Base-by-base conservation (phyloP, 2,888 invertebrate species). In the Plebejus argus region DNA sequence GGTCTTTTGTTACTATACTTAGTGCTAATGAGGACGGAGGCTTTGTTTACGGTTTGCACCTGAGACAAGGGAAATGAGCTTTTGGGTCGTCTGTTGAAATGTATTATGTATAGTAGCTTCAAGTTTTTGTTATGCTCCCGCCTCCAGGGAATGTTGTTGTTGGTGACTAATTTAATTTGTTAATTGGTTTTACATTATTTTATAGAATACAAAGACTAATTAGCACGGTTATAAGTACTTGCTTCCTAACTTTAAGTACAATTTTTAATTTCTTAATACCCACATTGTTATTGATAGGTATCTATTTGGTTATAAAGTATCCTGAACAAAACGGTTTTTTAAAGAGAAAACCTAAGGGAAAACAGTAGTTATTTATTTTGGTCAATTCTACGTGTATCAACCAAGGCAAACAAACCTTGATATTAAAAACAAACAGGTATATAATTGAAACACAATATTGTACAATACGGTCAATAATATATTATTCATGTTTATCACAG, bases 11-110 rank as follows among this genome's bases (percentile, higher is more conserved):
- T 28, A n/a, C n/a, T n/a, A n/a, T n/a, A n/a, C n/a, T 28, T 1
- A 56, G 28, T 58, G 53, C 33, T 74, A 45, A 72, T 77, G 49
- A 58, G 71, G 20, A 20, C 77, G 20, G 56, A 39, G 35, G 15
- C 58, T 35, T 58, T 53, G 49, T 76, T 75, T 56, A 77, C 18
- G 3, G 53, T 74, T 74, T 53, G 28, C 74, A 74, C 45, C 45
- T 72, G 6, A 23, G 18, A 18, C 28, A 15, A 45, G 45, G 12
- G 45, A 45, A 45, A 71, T 71, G n/a, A n/a, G 39, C 20, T 71
- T 39, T 23, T 45, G 49, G 74, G 74, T 28, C 74, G 33, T 28
- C 72, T 74, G 53, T 45, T 72, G 35, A 71, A 72, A 20, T 39
- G 20, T 66, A 28, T 66, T 66, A 20, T 39, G 20, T 66, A 28